Percentiles rank a stretch among this genome's conserved stretches.
These are phyloP conservation scores for Bombus breviceps DNA, from an alignment of 1,140 invertebrate species.

Conservation along the genomic window DNA sequence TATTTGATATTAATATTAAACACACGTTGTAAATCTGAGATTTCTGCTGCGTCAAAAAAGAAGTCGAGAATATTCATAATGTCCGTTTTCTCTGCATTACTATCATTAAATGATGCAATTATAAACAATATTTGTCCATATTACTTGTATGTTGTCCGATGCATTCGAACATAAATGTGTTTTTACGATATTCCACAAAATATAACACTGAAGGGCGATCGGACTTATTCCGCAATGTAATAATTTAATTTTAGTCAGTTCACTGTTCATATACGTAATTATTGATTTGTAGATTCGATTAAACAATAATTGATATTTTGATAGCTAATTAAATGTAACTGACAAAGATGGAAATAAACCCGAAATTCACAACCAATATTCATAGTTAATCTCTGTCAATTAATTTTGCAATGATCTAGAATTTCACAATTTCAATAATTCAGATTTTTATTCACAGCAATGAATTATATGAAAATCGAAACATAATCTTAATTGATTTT, in stretches of 20 bases:
- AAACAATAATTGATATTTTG: background rate
- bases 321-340: background rate
- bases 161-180: too few species aligned
- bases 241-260: background rate
- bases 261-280: background rate
- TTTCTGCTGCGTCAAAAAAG: too few species aligned
- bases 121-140: too few species aligned
- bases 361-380: background rate
- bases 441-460: background rate
- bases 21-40: too few species aligned
- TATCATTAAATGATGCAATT: too few species aligned
- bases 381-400: background rate
- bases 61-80: too few species aligned
- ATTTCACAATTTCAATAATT: background rate
- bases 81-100: too few species aligned
- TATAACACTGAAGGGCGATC: too few species aligned
- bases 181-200: background rate
- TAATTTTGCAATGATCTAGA: background rate
- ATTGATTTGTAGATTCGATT: background rate
- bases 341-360: background rate
- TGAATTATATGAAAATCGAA: background rate
- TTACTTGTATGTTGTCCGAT: too few species aligned
- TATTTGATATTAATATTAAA: too few species aligned
- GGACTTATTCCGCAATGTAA: background rate
- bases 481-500: background rate